Conservation (phyloP, 1,140 invertebrate genomes). For the Eumaeus atala region DNA sequence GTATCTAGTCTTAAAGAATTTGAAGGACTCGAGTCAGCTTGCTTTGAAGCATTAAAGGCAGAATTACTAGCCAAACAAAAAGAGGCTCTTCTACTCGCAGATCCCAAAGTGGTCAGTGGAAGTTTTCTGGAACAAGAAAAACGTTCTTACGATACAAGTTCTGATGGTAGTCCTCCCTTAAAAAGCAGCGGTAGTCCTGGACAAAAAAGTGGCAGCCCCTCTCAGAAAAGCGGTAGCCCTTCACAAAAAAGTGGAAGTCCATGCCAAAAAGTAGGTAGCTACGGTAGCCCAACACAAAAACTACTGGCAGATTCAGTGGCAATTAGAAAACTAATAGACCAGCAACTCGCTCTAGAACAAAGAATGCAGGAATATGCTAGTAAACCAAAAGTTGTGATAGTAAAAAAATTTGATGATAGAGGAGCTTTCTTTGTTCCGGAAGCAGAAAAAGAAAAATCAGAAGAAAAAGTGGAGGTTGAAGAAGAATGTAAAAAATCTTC, state of each 20-base stretch:
- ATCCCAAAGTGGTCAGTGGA: constrained; percentile 76
- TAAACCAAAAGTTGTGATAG: constrained; percentile 60
- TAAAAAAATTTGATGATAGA: constrained; percentile 67
- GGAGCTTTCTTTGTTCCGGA: constrained; percentile 69
- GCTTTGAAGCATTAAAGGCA: constrained; percentile 86
- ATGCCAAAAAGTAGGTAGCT: constrained; percentile 68
- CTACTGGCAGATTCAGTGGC: constrained; percentile 61
- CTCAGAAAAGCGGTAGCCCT: constrained; percentile 68
- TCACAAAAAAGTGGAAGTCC: constrained; percentile 67
- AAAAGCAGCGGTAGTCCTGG: constrained; percentile 61
- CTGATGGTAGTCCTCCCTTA: constrained; percentile 69
- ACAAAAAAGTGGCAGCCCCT: constrained; percentile 66
- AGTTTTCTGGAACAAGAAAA: constrained; percentile 73
- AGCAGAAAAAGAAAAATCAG: constrained; percentile 38
- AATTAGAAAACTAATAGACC: constrained; percentile 67
- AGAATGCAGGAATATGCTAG: constrained; percentile 49
- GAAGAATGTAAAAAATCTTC: constrained; percentile 62
- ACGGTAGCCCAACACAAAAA: constrained; percentile 73
- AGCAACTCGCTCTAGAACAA: constrained; percentile 67
- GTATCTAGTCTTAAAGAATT: constrained; percentile 96
- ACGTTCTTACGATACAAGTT: constrained; percentile 68
- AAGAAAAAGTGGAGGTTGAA: constrained; percentile 34
- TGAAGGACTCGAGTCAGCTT: constrained; percentile 92
- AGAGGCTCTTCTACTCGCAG: constrained; percentile 82
- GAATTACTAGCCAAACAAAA: constrained; percentile 90